Evolutionary conservation across 2,888 invertebrate genomes (phyloP), one percentile per base, ranked within the genome.

Genomic region (Phragmatobia fuliginosa): DNA sequence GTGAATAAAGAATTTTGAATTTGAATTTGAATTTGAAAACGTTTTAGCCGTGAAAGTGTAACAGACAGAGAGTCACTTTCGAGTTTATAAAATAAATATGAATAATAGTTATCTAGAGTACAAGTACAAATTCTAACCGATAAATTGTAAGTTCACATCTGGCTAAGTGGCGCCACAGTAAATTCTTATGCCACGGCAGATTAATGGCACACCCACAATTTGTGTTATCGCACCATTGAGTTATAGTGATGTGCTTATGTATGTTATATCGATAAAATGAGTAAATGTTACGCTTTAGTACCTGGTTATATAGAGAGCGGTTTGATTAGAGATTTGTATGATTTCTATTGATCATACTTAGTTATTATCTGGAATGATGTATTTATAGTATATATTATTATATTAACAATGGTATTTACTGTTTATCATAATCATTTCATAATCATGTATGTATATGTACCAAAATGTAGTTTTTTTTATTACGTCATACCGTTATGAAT

Each of bases 141-240:
- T 83, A 81, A 81, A 81, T 75, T 78, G 76, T 83, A 75, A 52
- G 45, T 61, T 63, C 67, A 78, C 72, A 77, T 75, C 75, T 80
- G 68, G 69, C 76, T 72, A 69, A 75, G 76, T 74, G 73, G 66
- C 68, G 68, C 71, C 73, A 66, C 79, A 83, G 85, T 85, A 85
- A 85, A 88, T 89, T 89, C 88, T 88, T 89, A 88, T 83, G 83
- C 83, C 84, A 80, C 83, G 79, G 74, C 82, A 87, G 90, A 90
- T 90, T 87, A 90, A 90, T 90, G 87, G 69, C 72, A 72, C 76
- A 78, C 78, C 78, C 86, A 83, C 88, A 85, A 87, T 89, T 88
- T 86, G 87, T 85, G 88, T 86, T 90, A 89, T 88, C 89, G 84
- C 83, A 81, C 87, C 87, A 87, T 85, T 86, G 82, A 81, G 75